Conservation (phyloP, 2,888 invertebrate genomes). For the Alentia gelatinosa region DNA sequence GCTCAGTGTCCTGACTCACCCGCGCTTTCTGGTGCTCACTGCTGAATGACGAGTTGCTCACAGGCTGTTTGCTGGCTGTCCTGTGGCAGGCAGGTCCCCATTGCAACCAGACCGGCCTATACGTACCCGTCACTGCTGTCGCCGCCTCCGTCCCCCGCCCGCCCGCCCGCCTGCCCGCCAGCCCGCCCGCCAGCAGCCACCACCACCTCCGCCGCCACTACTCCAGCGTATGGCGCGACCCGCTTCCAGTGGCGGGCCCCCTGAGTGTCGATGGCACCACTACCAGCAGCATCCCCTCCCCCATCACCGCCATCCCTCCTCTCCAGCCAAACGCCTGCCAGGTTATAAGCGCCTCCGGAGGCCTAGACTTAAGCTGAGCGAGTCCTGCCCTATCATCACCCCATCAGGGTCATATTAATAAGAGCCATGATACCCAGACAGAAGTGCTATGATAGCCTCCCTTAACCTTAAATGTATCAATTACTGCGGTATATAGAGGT, state of each 20-base stretch:
- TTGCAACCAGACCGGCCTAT: neutral
- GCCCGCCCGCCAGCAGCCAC: neutral
- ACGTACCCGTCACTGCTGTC: neutral
- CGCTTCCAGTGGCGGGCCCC: neutral
- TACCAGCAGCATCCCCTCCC: neutral
- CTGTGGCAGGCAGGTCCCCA: neutral
- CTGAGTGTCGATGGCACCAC: neutral
- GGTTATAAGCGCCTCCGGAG: neutral
- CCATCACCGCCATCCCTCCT: neutral
- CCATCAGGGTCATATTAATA: too few relatives aligned
- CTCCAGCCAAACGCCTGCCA: neutral
- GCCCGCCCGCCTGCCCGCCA: neutral
- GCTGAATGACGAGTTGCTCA: slow-evolving; percentile 1
- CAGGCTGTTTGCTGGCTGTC: neutral
- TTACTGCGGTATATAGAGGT: too few relatives aligned
- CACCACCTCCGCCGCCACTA: neutral
- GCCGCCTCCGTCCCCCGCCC: neutral
- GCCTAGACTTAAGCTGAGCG: neutral
- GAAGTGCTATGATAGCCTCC: neutral
- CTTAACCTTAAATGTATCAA: too few relatives aligned
- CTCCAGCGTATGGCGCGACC: neutral
- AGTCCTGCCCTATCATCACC: too few relatives aligned
- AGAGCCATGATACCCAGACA: neutral
- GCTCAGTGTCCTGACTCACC: too few relatives aligned
- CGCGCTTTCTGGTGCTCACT: neutral